Evolutionary conservation across 2,888 invertebrate genomes (phyloP), one percentile per base, ranked within the genome.

Genomic region (Chloromyia formosa): DNA sequence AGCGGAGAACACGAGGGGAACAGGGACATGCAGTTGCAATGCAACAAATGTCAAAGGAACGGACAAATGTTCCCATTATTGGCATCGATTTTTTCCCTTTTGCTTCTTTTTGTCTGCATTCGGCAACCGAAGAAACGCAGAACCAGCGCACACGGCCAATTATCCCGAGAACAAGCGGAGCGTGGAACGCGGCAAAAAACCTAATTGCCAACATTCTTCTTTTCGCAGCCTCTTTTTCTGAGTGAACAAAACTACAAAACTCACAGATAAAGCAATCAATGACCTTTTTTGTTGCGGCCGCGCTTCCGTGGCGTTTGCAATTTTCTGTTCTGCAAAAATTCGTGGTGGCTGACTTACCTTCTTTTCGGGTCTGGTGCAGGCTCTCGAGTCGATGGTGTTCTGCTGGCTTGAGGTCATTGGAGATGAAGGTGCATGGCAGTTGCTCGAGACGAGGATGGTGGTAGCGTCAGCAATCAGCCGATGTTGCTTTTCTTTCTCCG

Each of bases 281-380:
- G 71, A 71, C 71, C 71, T 69, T 56, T 66, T 49, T 18, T 22
- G 66, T 45, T 45, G 35, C 54, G 9, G 14, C 61, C 4, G 35
- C 61, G 61, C 35, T 1, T 27, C 35, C 54, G 56, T n/a, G n/a
- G n/a, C n/a, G n/a, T n/a, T n/a, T n/a, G n/a, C n/a, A n/a, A n/a
- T n/a, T n/a, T n/a, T n/a, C n/a, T n/a, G n/a, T n/a, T n/a, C n/a
- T n/a, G n/a, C n/a, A n/a, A n/a, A n/a, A n/a, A n/a, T n/a, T n/a
- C n/a, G n/a, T n/a, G n/a, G n/a, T n/a, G n/a, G n/a, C n/a, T n/a
- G n/a, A 35, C 54, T 87, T 88, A 91, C 91, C 88, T 90, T 90
- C 78, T 88, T 86, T 75, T 87, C 86, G 79, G 91, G 91, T 85
- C 90, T 91, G 82, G 89, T 89, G 83, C 91, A 91, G 79, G 90